These are phyloP conservation scores for Engystomops pustulosus DNA, from an alignment of 2,113 vertebrate genomes.

Conservation along the genomic window DNA sequence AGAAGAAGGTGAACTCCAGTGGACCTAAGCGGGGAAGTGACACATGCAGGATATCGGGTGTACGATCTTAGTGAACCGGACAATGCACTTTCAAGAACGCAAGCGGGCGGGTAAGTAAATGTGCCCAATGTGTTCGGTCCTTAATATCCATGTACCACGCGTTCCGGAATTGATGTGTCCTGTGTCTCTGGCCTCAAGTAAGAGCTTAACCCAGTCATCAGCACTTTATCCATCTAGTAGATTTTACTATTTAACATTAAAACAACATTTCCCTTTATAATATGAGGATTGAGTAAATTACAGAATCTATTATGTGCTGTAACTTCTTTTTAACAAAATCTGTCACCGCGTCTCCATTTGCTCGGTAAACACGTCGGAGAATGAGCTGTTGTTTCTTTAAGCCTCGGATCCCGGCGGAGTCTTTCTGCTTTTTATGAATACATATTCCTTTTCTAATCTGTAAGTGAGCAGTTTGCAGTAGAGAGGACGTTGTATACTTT, in stretches of 20 bases:
- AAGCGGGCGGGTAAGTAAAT: no score
- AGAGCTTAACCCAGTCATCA: no score
- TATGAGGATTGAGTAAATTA: background rate
- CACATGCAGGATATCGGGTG: no score
- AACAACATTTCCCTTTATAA: background rate
- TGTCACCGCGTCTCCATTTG: constrained; percentile 46
- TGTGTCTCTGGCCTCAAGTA: no score
- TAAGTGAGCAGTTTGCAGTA: constrained; percentile 69
- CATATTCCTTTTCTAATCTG: constrained; percentile 63
- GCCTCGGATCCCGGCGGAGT: background rate
- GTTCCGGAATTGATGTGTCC: no score
- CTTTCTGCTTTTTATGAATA: constrained; percentile 52
- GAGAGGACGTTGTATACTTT: constrained; percentile 65
- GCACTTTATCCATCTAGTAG: background rate
- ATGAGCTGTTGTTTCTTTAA: constrained; percentile 52
- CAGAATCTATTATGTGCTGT: constrained; percentile 7
- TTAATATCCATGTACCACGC: no score
- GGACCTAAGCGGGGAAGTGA: no score
- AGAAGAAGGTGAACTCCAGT: no score
- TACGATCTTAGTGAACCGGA: no score
- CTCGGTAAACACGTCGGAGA: constrained; percentile 40
- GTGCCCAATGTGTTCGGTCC: no score
- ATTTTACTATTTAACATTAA: background rate
- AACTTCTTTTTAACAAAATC: constrained; percentile 30
- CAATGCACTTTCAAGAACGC: no score